These are phyloP conservation scores for Psephotus haematonotus DNA, from an alignment of 2,113 vertebrate genomes.

Conservation along the genomic window DNA sequence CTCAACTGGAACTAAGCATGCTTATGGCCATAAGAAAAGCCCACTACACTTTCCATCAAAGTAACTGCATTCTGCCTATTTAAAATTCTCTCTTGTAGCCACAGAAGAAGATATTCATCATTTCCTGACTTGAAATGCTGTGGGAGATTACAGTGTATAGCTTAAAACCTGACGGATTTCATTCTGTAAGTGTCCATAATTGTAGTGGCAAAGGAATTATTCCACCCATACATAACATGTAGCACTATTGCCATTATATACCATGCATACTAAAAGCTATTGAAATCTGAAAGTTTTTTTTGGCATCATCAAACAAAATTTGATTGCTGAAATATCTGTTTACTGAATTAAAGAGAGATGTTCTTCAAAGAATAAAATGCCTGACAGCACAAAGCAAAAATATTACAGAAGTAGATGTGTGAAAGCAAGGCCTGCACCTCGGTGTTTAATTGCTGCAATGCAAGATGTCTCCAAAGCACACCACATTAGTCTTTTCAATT, in stretches of 20 bases:
- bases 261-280: not conserved
- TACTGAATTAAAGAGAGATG: not conserved
- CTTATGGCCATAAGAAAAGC: not conserved
- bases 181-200: not conserved
- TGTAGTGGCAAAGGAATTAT: not conserved
- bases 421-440: not conserved
- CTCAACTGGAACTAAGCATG: not conserved
- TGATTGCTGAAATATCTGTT: not conserved
- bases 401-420: not conserved
- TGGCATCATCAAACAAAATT: not conserved
- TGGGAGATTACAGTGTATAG: not conserved
- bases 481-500: not conserved
- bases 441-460: not conserved
- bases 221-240: not conserved
- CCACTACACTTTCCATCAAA: not conserved
- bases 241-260: not conserved
- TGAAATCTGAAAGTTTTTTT: not conserved
- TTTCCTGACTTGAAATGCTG: not conserved
- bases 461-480: not conserved
- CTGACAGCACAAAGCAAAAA: not conserved
- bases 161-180: not conserved
- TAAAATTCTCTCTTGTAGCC: slow-evolving; percentile 32
- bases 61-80: slow-evolving; percentile 12
- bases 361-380: not conserved
- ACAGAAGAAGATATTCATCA: not conserved